Evolutionary conservation across 2,888 invertebrate species (phyloP), one percentile per base, ranked within the genome.

Genomic region (Drosophila dives): DNA sequence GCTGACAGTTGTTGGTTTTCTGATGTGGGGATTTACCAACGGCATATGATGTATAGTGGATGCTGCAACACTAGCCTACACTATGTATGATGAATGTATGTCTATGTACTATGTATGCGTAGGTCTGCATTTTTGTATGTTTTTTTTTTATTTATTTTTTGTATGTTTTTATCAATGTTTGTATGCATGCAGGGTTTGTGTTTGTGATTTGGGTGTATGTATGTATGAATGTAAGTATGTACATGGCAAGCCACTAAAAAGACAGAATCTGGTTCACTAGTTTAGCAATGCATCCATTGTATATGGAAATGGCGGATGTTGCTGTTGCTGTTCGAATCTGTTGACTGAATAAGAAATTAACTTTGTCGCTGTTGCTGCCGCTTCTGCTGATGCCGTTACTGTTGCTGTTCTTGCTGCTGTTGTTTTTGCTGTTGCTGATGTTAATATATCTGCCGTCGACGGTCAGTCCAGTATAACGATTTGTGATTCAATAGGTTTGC

Each of bases 381-480:
- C 45, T 45, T 15, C 64, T 59, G 68, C 45, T 45, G 45, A 66
- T 54, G 72, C 64, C 61, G 69, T 49, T 61, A 65, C 45, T 74
- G 60, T 38, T 55, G 72, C 23, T 38, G 69, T 36, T 68, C 54
- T 49, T 65, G 64, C 48, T 74, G 63, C 32, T 74, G 72, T 42
- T 78, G 49, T 26, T 49, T 10, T 29, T 49, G 76, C 38, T 75
- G 71, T 56, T 78, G 63, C 15, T 58, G 54, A 72, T 70, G 75
- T 75, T 71, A 75, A 63, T 77, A 75, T 86, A 74, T 82, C 83
- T 72, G 91, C 86, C 81, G 92, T 88, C 90, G 92, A 89, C 89
- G 94, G 95, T 96, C 96, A 96, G 95, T 96, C 96, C 92, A 96
- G 94, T 94, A 95, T 95, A 90, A 96, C 96, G 90, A 96, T 95